A percentile compares a stretch with the other conserved stretches of the same genome.
Evolutionary conservation across 2,797 vertebrate genomes (phyloP).

Genomic region (Momotus momota): DNA sequence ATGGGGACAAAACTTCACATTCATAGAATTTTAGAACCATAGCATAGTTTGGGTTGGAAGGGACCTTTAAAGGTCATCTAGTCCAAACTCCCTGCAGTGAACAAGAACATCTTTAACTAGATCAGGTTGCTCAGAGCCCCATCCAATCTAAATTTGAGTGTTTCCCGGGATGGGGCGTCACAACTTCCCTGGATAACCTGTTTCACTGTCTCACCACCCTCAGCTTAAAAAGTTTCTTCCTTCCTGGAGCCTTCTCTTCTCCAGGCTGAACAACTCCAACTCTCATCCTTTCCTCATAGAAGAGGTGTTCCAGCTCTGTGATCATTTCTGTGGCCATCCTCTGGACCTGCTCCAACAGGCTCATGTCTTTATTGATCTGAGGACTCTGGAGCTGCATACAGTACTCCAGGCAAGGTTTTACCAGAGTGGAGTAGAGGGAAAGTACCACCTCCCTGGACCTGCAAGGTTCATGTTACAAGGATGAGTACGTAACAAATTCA

Average conservation of each 20-base stretch:
- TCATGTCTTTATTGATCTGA: neutral
- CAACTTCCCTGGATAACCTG: neutral
- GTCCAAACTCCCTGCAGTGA: neutral
- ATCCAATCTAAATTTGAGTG: neutral
- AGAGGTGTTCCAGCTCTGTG: neutral
- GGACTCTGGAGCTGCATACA: neutral
- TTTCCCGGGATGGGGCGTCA: neutral
- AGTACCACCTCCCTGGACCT: neutral
- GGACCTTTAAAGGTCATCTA: neutral
- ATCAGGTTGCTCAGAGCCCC: neutral
- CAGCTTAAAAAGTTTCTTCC: neutral
- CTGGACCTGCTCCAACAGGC: rapidly evolving
- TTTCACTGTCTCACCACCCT: neutral
- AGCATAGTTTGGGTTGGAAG: neutral
- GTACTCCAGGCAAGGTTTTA: neutral
- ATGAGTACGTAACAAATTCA: neutral
- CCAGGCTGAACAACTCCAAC: neutral
- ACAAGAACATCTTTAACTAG: neutral
- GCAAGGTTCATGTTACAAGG: neutral
- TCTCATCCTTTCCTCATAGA: neutral
- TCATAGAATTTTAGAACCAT: neutral
- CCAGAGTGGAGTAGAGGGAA: neutral
- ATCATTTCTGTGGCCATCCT: neutral
- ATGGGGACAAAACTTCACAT: neutral
- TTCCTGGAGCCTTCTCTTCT: neutral